Base-by-base conservation (phyloP, 2,888 invertebrate genomes). In the Andrena chrysosceles region DNA sequence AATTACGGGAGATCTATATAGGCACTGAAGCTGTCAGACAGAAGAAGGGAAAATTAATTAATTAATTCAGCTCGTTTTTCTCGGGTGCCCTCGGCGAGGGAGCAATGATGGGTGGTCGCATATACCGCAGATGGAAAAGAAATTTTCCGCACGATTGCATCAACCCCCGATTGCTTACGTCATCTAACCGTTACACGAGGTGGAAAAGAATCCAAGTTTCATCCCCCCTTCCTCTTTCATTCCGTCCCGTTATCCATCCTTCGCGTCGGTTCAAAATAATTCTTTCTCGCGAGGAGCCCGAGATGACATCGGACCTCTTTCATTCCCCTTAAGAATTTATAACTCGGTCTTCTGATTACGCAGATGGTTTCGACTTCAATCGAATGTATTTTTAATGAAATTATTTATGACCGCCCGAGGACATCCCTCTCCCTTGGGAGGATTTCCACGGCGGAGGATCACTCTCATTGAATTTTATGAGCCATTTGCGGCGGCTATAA, bases 141-240 rank as follows among this genome's bases (percentile, higher is more conserved):
- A 63, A 85, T 86, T 85, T 82, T 75, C 68, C 49, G 60, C 29
- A 63, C 66, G 48, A 81, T 83, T 76, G 69, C 79, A 69, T 29
- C 72, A 62, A 62, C 73, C 64, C 52, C 31, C 60, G 63, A 48
- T 73, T 62, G 54, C 66, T 81, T 81, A 76, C 67, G 64, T 85
- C 81, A 81, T 64, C 54, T 29, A n/a, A 42, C 54, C 54, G 62
- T 67, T 83, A 72, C 48, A 77, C 60, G 62, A 84, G 26, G 63
- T 77, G 78, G 79, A 81, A 84, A 48, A 64, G 59, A 72, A 84
- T 84, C 86, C 86, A 75, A 86, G 49, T 70, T 74, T 60, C 54
- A 63, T 49, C 79, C 67, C 63, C 20, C 4, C 20, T 0, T 7
- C 31, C 31, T 23, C 60, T 10, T 42, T 16, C 42, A 5, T 10